These are phyloP conservation scores for Drosophila parthenogenetica DNA, from an alignment of 2,888 invertebrate species.

Conservation along the genomic window DNA sequence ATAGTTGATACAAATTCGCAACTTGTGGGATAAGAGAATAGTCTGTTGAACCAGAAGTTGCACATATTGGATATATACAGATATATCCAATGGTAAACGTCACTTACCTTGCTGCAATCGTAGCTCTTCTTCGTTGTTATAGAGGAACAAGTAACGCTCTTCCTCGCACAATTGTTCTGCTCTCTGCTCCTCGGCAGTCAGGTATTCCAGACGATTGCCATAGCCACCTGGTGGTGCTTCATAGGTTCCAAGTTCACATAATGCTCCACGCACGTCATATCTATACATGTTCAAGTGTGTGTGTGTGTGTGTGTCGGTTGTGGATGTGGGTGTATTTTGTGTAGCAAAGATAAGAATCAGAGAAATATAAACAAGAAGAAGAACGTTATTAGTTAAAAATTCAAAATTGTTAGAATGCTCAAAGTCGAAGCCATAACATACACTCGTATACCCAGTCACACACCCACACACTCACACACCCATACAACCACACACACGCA, in stretches of 20 bases:
- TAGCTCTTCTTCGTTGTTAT: slow-evolving; percentile 94
- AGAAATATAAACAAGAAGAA: slow-evolving; percentile 63
- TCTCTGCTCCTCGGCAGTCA: slow-evolving; percentile 90
- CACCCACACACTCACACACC: slow-evolving; percentile 5
- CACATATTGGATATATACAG: not conserved
- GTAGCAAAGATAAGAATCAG: slow-evolving; percentile 73
- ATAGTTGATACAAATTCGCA: slow-evolving; percentile 53
- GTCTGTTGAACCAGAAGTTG: no score
- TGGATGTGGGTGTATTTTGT: no score
- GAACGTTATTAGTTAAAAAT: slow-evolving; percentile 50
- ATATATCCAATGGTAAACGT: slow-evolving; percentile 1
- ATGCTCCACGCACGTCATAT: slow-evolving; percentile 97
- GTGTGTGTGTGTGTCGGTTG: slow-evolving; percentile 6
- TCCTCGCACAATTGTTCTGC: slow-evolving; percentile 97
- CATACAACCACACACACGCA: slow-evolving; percentile 7
- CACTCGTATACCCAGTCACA: not conserved
- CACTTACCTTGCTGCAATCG: slow-evolving; percentile 94
- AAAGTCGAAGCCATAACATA: slow-evolving; percentile 4
- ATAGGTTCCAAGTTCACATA: slow-evolving; percentile 92
- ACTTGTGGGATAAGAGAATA: slow-evolving; percentile 10
- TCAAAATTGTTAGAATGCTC: slow-evolving; percentile 19
- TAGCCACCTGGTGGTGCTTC: slow-evolving; percentile 93
- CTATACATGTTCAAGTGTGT: slow-evolving; percentile 85
- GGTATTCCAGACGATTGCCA: slow-evolving; percentile 86
- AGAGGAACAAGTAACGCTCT: slow-evolving; percentile 95